Evolutionary conservation across 2,113 vertebrate genomes (phyloP).

Genomic region (Sinocyclocheilus grahami): DNA sequence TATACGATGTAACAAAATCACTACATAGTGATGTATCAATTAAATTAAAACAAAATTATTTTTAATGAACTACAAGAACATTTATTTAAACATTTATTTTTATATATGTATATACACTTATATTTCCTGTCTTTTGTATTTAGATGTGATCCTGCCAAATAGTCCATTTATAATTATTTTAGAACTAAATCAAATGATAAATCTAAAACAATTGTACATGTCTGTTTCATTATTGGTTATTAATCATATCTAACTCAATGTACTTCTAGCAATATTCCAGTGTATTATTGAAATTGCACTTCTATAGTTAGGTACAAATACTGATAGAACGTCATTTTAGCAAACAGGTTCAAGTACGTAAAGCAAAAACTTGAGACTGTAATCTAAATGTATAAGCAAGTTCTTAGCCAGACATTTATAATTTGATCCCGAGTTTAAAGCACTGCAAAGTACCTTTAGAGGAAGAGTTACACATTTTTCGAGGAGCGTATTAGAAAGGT

Average conservation of each 20-base stretch:
- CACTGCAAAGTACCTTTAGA: constrained; percentile 39
- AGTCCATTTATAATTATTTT: constrained; percentile 6
- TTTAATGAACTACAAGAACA: constrained; percentile 1
- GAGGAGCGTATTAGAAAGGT: constrained; percentile 1
- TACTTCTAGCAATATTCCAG: constrained; percentile 48
- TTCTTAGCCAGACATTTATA: constrained; percentile 53
- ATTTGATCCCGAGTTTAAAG: constrained; percentile 21
- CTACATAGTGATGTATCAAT: not conserved
- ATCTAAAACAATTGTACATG: not conserved
- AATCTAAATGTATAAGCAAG: constrained; percentile 52
- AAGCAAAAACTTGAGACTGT: constrained; percentile 55
- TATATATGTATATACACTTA: not conserved
- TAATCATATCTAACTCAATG: constrained; percentile 26
- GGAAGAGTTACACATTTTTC: constrained; percentile 12
- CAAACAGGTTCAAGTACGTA: constrained; percentile 60
- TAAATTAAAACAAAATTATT: not conserved
- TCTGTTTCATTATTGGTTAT: constrained; percentile 25
- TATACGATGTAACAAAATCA: not conserved
- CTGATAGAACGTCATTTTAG: constrained; percentile 53
- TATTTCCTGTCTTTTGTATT: not conserved
- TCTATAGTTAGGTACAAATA: constrained; percentile 48
- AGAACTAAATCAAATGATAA: constrained; percentile 12
- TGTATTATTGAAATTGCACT: constrained; percentile 55
- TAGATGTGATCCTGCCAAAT: not conserved
- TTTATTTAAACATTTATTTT: not conserved